Conservation (phyloP, 2,113 vertebrate species). For the Tachysurus fulvidraco region DNA sequence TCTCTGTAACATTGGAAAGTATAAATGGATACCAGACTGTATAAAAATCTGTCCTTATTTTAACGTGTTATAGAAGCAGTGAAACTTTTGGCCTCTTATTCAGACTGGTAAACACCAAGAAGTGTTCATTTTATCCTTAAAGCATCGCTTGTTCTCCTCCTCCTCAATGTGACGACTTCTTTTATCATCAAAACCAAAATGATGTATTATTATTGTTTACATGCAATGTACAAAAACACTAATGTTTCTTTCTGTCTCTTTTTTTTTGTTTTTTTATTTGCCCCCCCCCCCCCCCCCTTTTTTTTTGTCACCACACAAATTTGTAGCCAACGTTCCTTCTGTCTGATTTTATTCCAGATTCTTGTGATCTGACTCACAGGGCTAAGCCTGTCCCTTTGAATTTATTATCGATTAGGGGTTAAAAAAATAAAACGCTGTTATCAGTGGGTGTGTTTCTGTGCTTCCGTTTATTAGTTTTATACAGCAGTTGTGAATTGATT, state of each 20-base stretch:
- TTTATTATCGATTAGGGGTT: conserved; percentile 70
- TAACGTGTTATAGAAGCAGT: not conserved
- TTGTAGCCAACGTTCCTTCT: conserved; percentile 61
- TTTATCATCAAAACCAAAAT: conserved; percentile 47
- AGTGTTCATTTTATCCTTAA: not conserved
- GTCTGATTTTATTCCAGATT: conserved; percentile 66
- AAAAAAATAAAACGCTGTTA: conserved; percentile 61
- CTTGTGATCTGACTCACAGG: conserved; percentile 64
- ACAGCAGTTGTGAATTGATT: not conserved
- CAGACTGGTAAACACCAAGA: conserved; percentile 10
- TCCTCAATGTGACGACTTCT: conserved; percentile 39
- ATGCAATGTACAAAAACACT: conserved; percentile 73
- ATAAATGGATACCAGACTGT: not conserved
- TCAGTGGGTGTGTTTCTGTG: conserved; percentile 11
- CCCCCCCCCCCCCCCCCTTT: conserved; percentile 22
- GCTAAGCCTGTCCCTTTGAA: conserved; percentile 70
- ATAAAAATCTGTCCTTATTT: not conserved
- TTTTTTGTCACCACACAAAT: conserved; percentile 59
- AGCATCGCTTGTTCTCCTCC: not conserved
- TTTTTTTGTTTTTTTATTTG: conserved; percentile 27
- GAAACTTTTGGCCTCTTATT: not conserved
- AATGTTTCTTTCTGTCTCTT: conserved; percentile 60
- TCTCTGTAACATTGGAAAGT: not conserved
- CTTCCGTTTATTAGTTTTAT: not conserved
- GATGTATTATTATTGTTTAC: conserved; percentile 70